Evolutionary conservation across 2,797 vertebrate species (phyloP).

Genomic region (Muscicapa striata): DNA sequence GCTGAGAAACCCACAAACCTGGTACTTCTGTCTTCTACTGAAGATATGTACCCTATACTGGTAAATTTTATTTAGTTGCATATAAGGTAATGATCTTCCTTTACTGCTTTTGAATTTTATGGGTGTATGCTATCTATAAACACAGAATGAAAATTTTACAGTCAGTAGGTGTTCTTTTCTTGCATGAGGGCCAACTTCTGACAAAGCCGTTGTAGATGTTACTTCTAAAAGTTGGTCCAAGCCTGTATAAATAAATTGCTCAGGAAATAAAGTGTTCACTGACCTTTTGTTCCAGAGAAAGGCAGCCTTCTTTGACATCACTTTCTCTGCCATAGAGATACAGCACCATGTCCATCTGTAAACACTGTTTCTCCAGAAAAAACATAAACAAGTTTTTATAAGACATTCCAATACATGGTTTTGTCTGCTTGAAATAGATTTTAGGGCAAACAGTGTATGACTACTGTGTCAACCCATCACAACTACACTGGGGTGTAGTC

Average conservation of each 20-base stretch:
- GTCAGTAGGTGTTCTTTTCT: background rate
- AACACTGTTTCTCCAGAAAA: background rate
- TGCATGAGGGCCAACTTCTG: background rate
- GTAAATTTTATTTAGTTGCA: background rate
- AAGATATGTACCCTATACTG: background rate
- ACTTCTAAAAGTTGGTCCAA: background rate
- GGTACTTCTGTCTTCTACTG: background rate
- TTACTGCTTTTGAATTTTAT: background rate
- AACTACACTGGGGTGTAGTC: background rate
- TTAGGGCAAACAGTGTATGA: background rate
- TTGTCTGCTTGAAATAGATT: background rate
- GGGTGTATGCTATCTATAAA: background rate
- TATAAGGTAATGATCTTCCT: background rate
- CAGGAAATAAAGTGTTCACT: background rate
- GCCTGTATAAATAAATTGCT: background rate
- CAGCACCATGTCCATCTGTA: background rate
- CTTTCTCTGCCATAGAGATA: background rate
- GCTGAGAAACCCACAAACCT: background rate
- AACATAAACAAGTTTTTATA: background rate
- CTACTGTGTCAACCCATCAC: background rate
- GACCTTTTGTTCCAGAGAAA: background rate
- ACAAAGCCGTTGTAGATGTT: background rate
- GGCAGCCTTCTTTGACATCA: background rate
- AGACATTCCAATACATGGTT: background rate
- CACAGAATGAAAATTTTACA: background rate